Conservation (phyloP, 2,888 invertebrate genomes). For the Trissolcus brochymenae region DNA sequence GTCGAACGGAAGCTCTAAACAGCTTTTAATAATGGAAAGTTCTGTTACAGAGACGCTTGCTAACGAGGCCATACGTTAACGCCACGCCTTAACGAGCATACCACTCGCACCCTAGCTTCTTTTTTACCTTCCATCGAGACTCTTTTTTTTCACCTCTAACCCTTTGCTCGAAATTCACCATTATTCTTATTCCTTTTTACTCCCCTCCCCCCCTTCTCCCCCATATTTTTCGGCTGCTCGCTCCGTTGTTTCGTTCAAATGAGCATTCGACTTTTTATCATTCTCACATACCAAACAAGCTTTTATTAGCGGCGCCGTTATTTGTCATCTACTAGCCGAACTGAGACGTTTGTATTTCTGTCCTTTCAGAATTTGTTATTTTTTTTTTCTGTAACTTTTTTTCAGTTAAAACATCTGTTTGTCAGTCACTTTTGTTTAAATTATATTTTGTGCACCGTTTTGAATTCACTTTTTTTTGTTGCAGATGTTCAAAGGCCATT, state of each 20-base stretch:
- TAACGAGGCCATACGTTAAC: slow-evolving; percentile 72
- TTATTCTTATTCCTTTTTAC: slow-evolving; percentile 54
- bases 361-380: not conserved
- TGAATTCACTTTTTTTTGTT: slow-evolving; percentile 53
- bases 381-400: not conserved
- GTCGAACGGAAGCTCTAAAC: slow-evolving; percentile 64
- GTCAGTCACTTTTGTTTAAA: slow-evolving; percentile 41
- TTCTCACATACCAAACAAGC: slow-evolving; percentile 33
- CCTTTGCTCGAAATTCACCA: slow-evolving; percentile 39
- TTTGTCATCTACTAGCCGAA: slow-evolving; percentile 22
- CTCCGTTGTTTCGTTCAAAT: slow-evolving; percentile 60
- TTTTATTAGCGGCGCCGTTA: slow-evolving; percentile 29
- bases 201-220: too few species aligned
- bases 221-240: slow-evolving; percentile 44
- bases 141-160: slow-evolving; percentile 32
- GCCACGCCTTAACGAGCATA: slow-evolving; percentile 70
- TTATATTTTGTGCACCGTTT: too few species aligned
- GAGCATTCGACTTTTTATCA: slow-evolving; percentile 60
- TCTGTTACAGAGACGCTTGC: slow-evolving; percentile 61
- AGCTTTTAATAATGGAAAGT: slow-evolving; percentile 70
- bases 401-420: slow-evolving; percentile 10
- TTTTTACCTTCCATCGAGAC: slow-evolving; percentile 52
- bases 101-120: slow-evolving; percentile 61
- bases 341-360: slow-evolving; percentile 19
- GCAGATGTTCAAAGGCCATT: slow-evolving; percentile 77